Base-by-base conservation (phyloP, 2,113 vertebrate genomes). In the Perca schrenkii region DNA sequence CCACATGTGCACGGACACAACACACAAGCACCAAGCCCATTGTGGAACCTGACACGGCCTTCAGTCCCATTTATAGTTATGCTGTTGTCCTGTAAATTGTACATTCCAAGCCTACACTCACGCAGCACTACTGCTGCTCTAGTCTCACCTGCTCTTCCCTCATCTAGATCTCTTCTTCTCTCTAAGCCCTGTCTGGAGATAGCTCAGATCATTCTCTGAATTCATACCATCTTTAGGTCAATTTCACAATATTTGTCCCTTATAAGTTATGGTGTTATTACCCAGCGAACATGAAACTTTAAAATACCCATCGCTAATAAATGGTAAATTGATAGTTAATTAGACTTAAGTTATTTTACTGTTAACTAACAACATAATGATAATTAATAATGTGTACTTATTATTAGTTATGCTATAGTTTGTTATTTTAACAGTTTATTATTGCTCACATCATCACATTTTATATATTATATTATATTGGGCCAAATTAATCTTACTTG, bases 1-100 rank as follows among this genome's bases (percentile, higher is more conserved):
- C 40, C 83, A 25, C 79, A 77, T 56, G 79, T 49, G 53, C 75
- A 56, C 14, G 21, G 12, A 36, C 49, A 8, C 53, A n/a, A 31
- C 40, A 3, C 52, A 40, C 19, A 17, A 54, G 46, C 63, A 56
- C 5, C 69, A 15, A 6, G 36, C 36, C 28, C 58, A 3, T 1
- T 36, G 77, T 66, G 22, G 46, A 31, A 25, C 52, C 22, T 3
- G 21, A 8, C 22, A 7, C 36, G 36, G 36, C 74, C 31, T 13
- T 63, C 52, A 21, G 43, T 58, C 36, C 0, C 5, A 43, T 68
- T 78, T 1, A 63, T 49, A 36, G 3, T 72, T 19, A 28, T 74
- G 58, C 62, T 54, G 52, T 40, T 56, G 25, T 46, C 15, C 57
- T 65, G 28, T 73, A 50, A 63, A 77, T 49, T 31, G 50, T 12